phyloP scores from a whole-genome alignment of 2,888 invertebrate species.

The Tetheella fluctuosa region DNA sequence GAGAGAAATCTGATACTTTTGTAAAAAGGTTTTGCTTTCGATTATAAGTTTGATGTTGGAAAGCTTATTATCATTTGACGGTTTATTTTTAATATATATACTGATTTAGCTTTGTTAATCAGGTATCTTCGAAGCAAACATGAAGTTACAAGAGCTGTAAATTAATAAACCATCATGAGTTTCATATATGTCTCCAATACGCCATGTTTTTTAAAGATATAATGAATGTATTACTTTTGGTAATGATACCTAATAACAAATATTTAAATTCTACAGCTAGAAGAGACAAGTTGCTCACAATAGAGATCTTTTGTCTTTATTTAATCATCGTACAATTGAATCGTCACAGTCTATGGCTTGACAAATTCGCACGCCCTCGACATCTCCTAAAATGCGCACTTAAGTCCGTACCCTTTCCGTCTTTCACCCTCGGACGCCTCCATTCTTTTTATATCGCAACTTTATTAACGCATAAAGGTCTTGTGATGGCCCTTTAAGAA shows the following conservation, averaged over 20 bases:
- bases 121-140: too few species aligned
- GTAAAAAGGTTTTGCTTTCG: background rate
- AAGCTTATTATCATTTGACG: background rate
- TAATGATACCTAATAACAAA: too few species aligned
- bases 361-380: slow-evolving; percentile 83
- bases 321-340: slow-evolving; percentile 79
- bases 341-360: slow-evolving; percentile 72
- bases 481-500: slow-evolving; percentile 83
- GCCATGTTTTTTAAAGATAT: too few species aligned
- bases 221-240: too few species aligned
- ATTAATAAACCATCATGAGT: too few species aligned
- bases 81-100: too few species aligned
- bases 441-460: slow-evolving; percentile 84
- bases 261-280: too few species aligned
- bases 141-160: too few species aligned
- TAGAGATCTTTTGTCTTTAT: slow-evolving; percentile 72
- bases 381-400: slow-evolving; percentile 82
- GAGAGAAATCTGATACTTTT: background rate
- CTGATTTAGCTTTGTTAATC: too few species aligned
- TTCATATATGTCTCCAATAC: too few species aligned
- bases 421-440: slow-evolving; percentile 82
- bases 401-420: slow-evolving; percentile 77
- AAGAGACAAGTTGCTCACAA: slow-evolving; percentile 47
- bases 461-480: slow-evolving; percentile 85
- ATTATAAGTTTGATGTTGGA: background rate